Evolutionary conservation across 2,797 vertebrate genomes (phyloP).

Genomic region (Halcyon chelicuti): DNA sequence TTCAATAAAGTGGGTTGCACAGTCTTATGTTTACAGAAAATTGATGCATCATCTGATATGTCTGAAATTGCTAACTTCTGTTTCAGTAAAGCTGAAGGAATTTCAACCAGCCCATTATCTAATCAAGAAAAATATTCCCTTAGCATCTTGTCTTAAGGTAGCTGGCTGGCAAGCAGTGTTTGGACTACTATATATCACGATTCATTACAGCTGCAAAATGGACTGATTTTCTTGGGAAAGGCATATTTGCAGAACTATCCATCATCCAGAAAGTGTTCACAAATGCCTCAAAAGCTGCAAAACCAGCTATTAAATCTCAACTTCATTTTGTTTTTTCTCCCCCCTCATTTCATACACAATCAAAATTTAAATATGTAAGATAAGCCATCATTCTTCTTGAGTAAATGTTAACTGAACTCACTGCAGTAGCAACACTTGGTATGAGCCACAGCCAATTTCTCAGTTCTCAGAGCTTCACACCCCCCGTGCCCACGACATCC

Average conservation of each 20-base stretch:
- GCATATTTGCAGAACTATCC: conserved; percentile 69
- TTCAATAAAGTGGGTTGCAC: conserved; percentile 82
- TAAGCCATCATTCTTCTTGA: neutral
- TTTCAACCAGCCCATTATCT: conserved; percentile 80
- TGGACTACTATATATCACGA: conserved; percentile 67
- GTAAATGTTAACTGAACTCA: neutral
- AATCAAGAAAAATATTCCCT: conserved; percentile 78
- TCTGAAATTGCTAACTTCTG: conserved; percentile 81
- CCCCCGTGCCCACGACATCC: fast-evolving
- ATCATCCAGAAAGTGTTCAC: conserved; percentile 53
- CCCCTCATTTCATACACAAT: neutral
- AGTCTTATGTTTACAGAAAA: conserved; percentile 83
- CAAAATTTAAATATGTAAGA: neutral
- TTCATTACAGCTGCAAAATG: conserved; percentile 69
- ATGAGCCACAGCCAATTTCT: neutral
- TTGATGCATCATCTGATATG: conserved; percentile 83
- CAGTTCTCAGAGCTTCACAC: neutral
- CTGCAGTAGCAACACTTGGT: fast-evolving
- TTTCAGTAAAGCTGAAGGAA: conserved; percentile 78
- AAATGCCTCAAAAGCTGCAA: conserved; percentile 25
- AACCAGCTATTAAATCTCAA: conserved; percentile 48
- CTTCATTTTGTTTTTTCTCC: neutral
- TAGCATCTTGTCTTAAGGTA: conserved; percentile 77
- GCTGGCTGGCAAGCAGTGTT: conserved; percentile 72
- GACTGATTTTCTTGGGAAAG: conserved; percentile 68